Evolutionary conservation across 1,140 invertebrate species (phyloP).

Genomic region (Bursaphelenchus mucronatus): DNA sequence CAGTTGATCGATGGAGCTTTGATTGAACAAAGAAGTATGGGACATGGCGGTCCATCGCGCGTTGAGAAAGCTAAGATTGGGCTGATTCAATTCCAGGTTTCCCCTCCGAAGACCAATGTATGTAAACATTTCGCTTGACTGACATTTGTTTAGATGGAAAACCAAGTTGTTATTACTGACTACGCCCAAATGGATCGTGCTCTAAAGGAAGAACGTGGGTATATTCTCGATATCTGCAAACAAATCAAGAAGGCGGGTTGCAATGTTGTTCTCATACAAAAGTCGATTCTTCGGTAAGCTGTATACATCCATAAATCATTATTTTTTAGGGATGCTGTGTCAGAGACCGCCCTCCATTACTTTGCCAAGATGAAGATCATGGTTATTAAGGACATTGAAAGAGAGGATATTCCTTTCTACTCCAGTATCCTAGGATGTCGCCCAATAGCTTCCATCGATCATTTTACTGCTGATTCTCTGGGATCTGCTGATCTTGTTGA

Average conservation of each 20-base stretch:
- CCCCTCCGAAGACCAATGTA: conserved; percentile 97
- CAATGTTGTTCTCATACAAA: conserved; percentile 94
- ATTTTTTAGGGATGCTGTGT: conserved; percentile 75
- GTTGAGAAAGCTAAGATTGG: conserved; percentile 98
- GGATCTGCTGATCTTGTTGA: conserved; percentile 88
- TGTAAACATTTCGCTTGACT: conserved; percentile 17
- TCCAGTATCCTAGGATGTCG: conserved; percentile 89
- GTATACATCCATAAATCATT: conserved; percentile 6
- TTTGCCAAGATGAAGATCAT: conserved; percentile 98
- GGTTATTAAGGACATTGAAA: conserved; percentile 94
- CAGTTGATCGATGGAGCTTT: conserved; percentile 90
- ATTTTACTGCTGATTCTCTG: conserved; percentile 86
- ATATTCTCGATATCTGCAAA: conserved; percentile 97
- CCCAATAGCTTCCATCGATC: conserved; percentile 95
- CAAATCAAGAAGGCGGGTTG: conserved; percentile 97
- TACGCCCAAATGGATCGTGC: conserved; percentile 98
- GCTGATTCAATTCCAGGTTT: conserved; percentile 98
- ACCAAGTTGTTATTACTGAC: conserved; percentile 90
- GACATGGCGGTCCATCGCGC: conserved; percentile 79
- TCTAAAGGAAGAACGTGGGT: conserved; percentile 92
- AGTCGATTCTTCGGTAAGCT: conserved; percentile 83
- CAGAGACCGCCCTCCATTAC: conserved; percentile 93
- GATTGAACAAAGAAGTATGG: conserved; percentile 81
- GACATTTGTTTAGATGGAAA: conserved; percentile 78
- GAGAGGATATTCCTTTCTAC: conserved; percentile 94